Conservation (phyloP, 2,113 vertebrate species). For the Zapornia atra region DNA sequence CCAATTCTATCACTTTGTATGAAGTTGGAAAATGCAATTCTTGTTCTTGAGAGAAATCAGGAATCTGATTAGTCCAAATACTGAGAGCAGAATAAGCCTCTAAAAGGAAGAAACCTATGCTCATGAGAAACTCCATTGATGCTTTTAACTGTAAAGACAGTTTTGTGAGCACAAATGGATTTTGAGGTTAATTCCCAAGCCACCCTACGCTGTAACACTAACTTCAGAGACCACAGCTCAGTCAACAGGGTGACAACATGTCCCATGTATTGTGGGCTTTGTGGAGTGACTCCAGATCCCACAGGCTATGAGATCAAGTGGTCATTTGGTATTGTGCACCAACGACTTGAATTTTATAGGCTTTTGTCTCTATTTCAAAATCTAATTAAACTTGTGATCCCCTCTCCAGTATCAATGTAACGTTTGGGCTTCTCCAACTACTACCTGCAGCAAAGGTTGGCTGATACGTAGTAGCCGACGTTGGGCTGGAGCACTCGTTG, state of each 20-base stretch:
- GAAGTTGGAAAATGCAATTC: background rate
- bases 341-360: background rate
- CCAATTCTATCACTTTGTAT: background rate
- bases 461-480: slow-evolving; percentile 82
- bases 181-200: background rate
- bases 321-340: background rate
- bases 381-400: background rate
- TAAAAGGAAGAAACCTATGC: background rate
- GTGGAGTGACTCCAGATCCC: background rate
- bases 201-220: background rate
- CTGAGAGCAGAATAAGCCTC: background rate
- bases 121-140: background rate
- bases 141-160: background rate
- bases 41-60: background rate
- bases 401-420: background rate
- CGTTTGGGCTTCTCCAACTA: background rate
- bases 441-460: slow-evolving; percentile 95
- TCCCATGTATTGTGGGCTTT: background rate
- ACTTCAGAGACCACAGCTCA: background rate
- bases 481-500: slow-evolving; percentile 90
- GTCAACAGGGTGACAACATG: accelerated
- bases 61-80: background rate
- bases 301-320: background rate
- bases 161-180: background rate
- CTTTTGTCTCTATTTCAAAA: background rate